Conservation (phyloP, 2,888 invertebrate species). For the Anticlea derivata region DNA sequence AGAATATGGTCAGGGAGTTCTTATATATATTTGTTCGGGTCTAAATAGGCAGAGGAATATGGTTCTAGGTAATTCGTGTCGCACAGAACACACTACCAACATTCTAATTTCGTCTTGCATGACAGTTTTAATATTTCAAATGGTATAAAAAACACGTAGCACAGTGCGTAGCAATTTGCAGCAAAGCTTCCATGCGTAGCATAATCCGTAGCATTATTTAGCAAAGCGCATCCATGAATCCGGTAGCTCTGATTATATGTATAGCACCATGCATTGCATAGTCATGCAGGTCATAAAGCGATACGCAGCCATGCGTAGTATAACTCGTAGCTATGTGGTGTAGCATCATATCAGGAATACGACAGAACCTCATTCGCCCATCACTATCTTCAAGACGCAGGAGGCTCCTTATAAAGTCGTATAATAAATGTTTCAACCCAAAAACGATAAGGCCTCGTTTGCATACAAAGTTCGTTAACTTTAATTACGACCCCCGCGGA, state of each 20-base stretch:
- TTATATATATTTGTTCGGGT: no score
- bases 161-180: not conserved
- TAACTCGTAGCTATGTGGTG: not conserved
- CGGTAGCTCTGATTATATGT: no score
- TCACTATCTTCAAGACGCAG: slow-evolving; percentile 41
- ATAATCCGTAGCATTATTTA: not conserved
- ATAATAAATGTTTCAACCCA: slow-evolving; percentile 61
- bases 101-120: no score
- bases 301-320: no score
- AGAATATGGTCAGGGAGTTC: no score
- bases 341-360: not conserved
- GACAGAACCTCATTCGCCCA: slow-evolving; percentile 30
- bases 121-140: no score
- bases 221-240: not conserved
- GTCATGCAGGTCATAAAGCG: no score
- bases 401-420: slow-evolving; percentile 57
- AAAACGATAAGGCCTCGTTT: slow-evolving; percentile 65
- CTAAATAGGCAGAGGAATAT: no score
- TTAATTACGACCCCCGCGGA: slow-evolving; percentile 60
- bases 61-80: no score
- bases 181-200: not conserved
- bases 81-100: no score
- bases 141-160: no score
- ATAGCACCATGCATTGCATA: no score
- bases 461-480: slow-evolving; percentile 64